Percentiles rank a stretch among this genome's conserved stretches.
Conservation (phyloP, 1,140 invertebrate species). For the Bursaphelenchus mucronatus region DNA sequence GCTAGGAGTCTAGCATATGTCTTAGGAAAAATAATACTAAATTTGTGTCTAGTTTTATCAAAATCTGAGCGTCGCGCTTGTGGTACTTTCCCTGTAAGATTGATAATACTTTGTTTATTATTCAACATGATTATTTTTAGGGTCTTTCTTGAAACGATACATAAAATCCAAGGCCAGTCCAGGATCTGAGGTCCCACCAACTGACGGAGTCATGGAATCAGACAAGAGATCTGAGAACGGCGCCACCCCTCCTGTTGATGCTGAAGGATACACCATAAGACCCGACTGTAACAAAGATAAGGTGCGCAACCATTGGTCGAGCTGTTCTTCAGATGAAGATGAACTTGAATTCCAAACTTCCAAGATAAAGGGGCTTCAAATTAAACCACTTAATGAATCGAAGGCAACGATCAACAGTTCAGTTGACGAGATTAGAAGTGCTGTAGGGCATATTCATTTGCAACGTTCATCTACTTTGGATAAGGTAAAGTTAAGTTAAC, state of each 20-base stretch:
- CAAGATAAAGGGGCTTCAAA: conserved; percentile 53
- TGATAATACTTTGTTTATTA: background rate
- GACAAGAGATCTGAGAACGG: conserved; percentile 4
- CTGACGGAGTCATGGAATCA: conserved; percentile 13
- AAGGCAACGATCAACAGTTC: conserved; percentile 49
- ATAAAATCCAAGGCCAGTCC: conserved; percentile 41
- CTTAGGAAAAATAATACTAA: too few species aligned
- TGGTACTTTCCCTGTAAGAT: too few species aligned
- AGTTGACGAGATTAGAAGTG: conserved; percentile 54
- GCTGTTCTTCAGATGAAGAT: conserved; percentile 41
- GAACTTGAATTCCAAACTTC: conserved; percentile 49
- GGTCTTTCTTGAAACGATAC: conserved; percentile 37
- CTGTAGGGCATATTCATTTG: conserved; percentile 53
- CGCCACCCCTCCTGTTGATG: conserved; percentile 28
- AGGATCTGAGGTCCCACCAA: background rate
- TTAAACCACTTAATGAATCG: conserved; percentile 50
- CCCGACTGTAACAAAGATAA: background rate
- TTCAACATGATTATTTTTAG: conserved; percentile 16
- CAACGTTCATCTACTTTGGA: conserved; percentile 53
- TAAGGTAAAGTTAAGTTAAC: conserved; percentile 33
- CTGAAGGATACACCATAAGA: conserved; percentile 48
- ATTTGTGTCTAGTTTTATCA: too few species aligned
- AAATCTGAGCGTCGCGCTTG: too few species aligned
- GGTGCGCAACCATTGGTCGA: conserved; percentile 19
- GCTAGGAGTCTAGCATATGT: too few species aligned